These are phyloP conservation scores for Nixonia krombeini DNA, from an alignment of 1,140 invertebrate species.

Conservation along the genomic window DNA sequence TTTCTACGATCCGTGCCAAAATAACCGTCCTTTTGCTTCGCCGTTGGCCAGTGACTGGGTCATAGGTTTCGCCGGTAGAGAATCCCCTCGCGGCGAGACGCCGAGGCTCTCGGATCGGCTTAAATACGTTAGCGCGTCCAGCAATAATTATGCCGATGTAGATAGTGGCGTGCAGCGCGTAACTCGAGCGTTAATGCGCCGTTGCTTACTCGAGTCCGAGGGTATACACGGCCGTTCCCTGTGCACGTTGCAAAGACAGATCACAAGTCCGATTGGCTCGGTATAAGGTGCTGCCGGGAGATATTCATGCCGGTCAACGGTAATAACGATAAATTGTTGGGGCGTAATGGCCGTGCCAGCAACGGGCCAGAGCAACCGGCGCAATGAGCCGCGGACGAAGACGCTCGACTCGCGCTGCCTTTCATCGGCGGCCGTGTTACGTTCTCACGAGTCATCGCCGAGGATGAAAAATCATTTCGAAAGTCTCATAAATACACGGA, in stretches of 20 bases:
- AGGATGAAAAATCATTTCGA: conserved; percentile 33
- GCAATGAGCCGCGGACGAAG: conserved; percentile 29
- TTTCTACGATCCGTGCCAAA: no score
- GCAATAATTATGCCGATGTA: conserved; percentile 70
- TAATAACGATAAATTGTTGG: conserved; percentile 65
- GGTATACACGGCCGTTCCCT: conserved; percentile 35
- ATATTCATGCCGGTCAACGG: conserved; percentile 63
- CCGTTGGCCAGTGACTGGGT: no score
- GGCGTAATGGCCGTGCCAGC: conserved; percentile 53
- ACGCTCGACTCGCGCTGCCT: conserved; percentile 27
- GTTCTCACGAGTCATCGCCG: conserved; percentile 36
- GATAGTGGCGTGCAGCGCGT: conserved; percentile 60
- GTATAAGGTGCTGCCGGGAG: conserved; percentile 51
- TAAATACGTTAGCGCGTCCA: conserved; percentile 50
- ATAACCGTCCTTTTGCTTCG: no score
- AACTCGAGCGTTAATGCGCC: conserved; percentile 66
- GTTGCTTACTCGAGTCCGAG: conserved; percentile 41
- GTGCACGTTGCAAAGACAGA: conserved; percentile 57
- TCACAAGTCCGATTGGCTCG: conserved; percentile 58
- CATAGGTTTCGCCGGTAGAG: conserved; percentile 37
- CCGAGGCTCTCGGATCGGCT: conserved; percentile 44
- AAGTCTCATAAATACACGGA: conserved; percentile 49
- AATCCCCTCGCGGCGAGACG: conserved; percentile 35
- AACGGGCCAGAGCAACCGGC: conserved; percentile 20
- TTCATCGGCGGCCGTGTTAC: conserved; percentile 23